Evolutionary conservation across 2,113 vertebrate genomes (phyloP), one percentile per base, ranked within the genome.

Genomic region (Dryoscopus gambensis): DNA sequence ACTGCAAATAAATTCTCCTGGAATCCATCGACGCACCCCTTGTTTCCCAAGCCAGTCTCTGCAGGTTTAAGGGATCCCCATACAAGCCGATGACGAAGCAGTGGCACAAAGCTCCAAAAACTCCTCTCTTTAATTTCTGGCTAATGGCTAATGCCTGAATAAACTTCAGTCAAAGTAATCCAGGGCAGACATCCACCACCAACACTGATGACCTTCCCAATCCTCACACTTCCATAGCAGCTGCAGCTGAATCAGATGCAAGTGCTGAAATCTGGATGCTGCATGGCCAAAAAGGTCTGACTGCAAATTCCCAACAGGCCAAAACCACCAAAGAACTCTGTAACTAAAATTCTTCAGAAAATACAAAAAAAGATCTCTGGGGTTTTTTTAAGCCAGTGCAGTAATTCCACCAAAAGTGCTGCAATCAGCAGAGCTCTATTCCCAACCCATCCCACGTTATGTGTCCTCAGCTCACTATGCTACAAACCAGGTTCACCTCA

Each of bases 1-100:
- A 95, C 96, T 81, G 96, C 94, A 95, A 95, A 97, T 96, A 97
- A 96, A 94, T 87, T 94, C 92, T 95, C 97, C 95, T 96, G 95
- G 97, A 97, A 97, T 95, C 94, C 97, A 84, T 75, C 12, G 7
- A 75, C 4, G 56, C 96, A 97, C 65, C 80, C 81, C 70, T 88
- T 59, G 42, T 30, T 90, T 90, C 65, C 95, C 93, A 40, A 87
- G 69, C 39, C 90, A 30, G 12, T 68, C 82, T 40, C 80, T 11
- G 83, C 76, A 46, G 74, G 79, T 83, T 52, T 15, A 46, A 95
- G 82, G 31, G 19, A 85, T 64, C 39, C 39, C 78, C 17, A 40
- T 3, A 19, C 53, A 33, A 2, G 22, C 6, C 40, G 50, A 40
- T 19, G 28, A 15, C 5, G 46, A 30, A 52, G 63, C 53, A 50